These are phyloP conservation scores for Mus musculus DNA, from an alignment of 2,113 vertebrate genomes.

Conservation along the genomic window GRCm39 chr4:34629001-34629500, in stretches of 20 bases:
- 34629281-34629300: background rate
- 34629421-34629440: background rate
- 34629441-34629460: no score
- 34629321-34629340: constrained; percentile 26
- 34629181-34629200: background rate
- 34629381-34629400: constrained; percentile 13
- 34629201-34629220: background rate
- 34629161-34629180: background rate
- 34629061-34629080: background rate
- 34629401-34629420: background rate
- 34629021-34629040: background rate
- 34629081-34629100: background rate
- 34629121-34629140: background rate
- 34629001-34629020: background rate
- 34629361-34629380: constrained; percentile 2
- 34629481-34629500: background rate
- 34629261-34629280: background rate
- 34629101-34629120: background rate
- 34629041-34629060: background rate
- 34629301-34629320: constrained; percentile 27
- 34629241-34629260: background rate
- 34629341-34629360: constrained; percentile 33
- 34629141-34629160: background rate
- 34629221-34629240: background rate
- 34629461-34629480: background rate